These are phyloP conservation scores for Oreonectes daqikongensis DNA, from an alignment of 2,797 vertebrate species.

Conservation along the genomic window DNA sequence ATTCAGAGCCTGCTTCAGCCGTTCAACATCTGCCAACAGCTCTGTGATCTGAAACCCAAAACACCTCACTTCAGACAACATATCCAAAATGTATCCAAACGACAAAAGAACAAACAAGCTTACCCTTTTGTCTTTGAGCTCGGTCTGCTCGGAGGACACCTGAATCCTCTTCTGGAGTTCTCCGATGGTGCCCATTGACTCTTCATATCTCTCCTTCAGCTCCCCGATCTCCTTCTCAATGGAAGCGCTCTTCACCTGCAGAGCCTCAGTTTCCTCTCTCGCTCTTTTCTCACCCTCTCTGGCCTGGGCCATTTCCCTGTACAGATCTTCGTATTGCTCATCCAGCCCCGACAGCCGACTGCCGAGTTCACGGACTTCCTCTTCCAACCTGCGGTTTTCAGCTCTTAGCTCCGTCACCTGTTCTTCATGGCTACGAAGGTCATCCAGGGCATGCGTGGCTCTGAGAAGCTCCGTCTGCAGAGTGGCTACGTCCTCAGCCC, in stretches of 20 bases:
- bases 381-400: constrained; percentile 80
- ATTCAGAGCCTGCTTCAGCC: constrained; percentile 90
- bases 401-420: constrained; percentile 77
- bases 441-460: constrained; percentile 76
- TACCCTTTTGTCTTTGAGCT: constrained; percentile 97
- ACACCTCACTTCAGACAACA: constrained; percentile 23
- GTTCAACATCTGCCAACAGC: constrained; percentile 90
- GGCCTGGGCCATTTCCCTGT: constrained; percentile 72
- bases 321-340: constrained; percentile 76
- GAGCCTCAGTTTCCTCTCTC: constrained; percentile 75
- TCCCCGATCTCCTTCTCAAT: constrained; percentile 90
- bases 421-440: constrained; percentile 75
- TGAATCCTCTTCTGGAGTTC: constrained; percentile 92
- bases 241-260: constrained; percentile 78
- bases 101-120: constrained; percentile 9
- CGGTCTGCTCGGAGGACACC: constrained; percentile 88
- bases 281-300: constrained; percentile 75
- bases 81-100: background rate
- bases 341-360: constrained; percentile 72
- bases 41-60: constrained; percentile 85
- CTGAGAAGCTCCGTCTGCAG: constrained; percentile 82
- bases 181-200: constrained; percentile 84
- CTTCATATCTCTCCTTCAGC: constrained; percentile 87
- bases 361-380: constrained; percentile 74
- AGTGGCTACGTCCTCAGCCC: constrained; percentile 74